Conservation (phyloP, 2,113 vertebrate species). For the Lathamus discolor region DNA sequence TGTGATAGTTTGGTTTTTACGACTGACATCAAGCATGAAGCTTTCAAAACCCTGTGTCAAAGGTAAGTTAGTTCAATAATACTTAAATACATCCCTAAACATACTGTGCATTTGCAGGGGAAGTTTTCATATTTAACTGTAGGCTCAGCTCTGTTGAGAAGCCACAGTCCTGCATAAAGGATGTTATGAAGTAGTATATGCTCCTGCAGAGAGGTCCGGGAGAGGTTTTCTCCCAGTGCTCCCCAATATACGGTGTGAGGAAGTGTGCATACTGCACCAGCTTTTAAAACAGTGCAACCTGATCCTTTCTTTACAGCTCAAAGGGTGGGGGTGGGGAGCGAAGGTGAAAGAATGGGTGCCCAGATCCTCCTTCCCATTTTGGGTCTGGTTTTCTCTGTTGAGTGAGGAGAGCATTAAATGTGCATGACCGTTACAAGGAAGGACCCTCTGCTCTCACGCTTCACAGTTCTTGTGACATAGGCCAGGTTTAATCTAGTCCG, state of each 20-base stretch:
- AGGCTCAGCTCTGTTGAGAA: not conserved
- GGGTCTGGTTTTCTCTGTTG: not conserved
- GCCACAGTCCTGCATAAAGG: not conserved
- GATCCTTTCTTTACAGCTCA: constrained; percentile 40
- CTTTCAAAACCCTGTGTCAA: not conserved
- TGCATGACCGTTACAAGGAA: not conserved
- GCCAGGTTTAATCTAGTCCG: not conserved
- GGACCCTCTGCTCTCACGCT: not conserved
- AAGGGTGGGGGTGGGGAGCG: not conserved
- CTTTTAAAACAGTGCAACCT: constrained; percentile 56
- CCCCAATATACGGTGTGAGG: not conserved
- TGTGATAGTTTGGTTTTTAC: not conserved
- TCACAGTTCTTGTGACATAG: not conserved
- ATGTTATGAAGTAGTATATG: not conserved
- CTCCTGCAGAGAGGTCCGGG: not conserved
- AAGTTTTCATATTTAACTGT: not conserved
- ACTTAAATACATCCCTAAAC: not conserved
- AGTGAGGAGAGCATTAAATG: not conserved
- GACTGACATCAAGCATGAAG: not conserved
- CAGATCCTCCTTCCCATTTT: constrained; percentile 29
- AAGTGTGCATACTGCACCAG: not conserved
- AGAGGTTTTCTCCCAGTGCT: constrained; percentile 2
- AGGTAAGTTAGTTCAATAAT: constrained; percentile 40
- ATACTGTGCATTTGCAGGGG: not conserved
- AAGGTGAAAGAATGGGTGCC: constrained; percentile 13